These are phyloP conservation scores for Girardinus metallicus DNA, from an alignment of 2,797 vertebrate genomes.

Conservation along the genomic window DNA sequence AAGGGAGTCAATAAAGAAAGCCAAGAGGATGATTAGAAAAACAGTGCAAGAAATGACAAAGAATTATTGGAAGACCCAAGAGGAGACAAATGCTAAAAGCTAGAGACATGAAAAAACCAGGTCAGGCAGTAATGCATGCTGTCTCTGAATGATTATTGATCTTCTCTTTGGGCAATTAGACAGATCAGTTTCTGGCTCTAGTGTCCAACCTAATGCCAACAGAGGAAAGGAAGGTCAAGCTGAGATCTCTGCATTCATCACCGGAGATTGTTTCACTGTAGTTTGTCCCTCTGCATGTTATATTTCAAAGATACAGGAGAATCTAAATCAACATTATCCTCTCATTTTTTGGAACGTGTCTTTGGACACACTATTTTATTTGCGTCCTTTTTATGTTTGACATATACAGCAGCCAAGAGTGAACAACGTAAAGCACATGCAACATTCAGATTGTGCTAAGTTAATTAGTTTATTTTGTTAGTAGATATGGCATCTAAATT, in stretches of 20 bases:
- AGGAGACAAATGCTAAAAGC: conserved; percentile 8
- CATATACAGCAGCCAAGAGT: background rate
- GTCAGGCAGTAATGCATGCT: conserved; percentile 43
- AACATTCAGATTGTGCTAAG: background rate
- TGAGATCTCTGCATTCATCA: conserved; percentile 20
- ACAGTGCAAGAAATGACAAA: background rate
- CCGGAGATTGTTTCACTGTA: conserved; percentile 10
- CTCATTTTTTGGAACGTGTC: background rate
- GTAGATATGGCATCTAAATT: background rate
- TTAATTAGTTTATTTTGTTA: background rate
- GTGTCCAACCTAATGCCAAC: conserved; percentile 22
- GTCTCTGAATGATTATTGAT: conserved; percentile 61
- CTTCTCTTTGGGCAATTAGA: conserved; percentile 54
- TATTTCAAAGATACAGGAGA: background rate
- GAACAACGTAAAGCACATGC: background rate
- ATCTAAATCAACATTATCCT: background rate
- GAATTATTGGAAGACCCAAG: background rate
- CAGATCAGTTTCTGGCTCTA: conserved; percentile 55
- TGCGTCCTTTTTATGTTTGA: background rate
- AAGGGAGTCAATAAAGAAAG: conserved; percentile 14
- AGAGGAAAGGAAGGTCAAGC: conserved; percentile 48
- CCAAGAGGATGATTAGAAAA: background rate
- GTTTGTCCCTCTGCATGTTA: background rate
- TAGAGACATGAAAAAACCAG: conserved; percentile 43
- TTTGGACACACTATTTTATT: background rate